Evolutionary conservation across 2,888 invertebrate species (phyloP), one percentile per base, ranked within the genome.

Genomic region (Meteorus cinctellus): DNA sequence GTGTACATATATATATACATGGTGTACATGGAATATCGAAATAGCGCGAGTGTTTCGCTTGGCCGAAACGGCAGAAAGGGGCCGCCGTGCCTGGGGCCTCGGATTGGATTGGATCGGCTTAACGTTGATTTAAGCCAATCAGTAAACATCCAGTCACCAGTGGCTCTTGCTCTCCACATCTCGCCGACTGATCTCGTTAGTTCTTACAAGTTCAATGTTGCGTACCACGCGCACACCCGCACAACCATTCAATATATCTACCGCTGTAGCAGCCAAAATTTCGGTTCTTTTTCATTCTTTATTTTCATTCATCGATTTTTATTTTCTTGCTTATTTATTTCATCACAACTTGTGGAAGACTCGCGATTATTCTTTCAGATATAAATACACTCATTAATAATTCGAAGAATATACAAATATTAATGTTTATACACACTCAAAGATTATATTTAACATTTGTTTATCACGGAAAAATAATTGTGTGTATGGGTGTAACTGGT

Each of bases 111-210:
- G 88, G 88, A 89, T 89, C 89, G 87, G 89, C 89, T 89, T 89
- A 89, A 82, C 88, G 88, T 83, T 88, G 89, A 89, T 89, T 89
- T 89, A 89, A 89, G 89, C 89, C 89, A 89, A 89, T 89, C 87
- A 84, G 86, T 84, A 89, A 89, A 89, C 87, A 89, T 81, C 80
- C 84, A 84, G 85, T 84, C 85, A 84, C 85, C 85, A 84, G 83
- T 65, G 60, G 73, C 73, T 76, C 69, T 75, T 41, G 75, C 75
- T 75, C 84, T 80, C 83, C 82, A 84, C 84, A 85, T 84, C 84
- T 86, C 82, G 81, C 76, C 82, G 84, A 81, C 84, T 89, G 87
- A 89, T 89, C 89, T 89, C 85, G 89, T 89, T 89, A 89, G 86
- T 85, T 86, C 77, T 79, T 86, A 86, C 86, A 86, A 86, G 86